These are phyloP conservation scores for Columba guinea DNA, from an alignment of 2,797 vertebrate species.

Conservation along the genomic window DNA sequence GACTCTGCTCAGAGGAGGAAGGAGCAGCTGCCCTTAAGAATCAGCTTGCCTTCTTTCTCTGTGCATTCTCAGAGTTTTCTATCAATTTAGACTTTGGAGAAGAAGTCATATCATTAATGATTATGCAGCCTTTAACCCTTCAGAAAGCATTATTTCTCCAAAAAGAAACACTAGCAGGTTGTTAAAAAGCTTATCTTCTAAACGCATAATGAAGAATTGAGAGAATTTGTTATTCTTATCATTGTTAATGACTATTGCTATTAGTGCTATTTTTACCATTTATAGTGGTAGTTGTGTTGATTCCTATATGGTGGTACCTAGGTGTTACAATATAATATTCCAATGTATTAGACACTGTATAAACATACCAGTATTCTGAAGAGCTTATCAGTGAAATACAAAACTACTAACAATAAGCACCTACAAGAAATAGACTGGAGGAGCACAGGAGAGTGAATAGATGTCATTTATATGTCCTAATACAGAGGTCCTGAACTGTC, in stretches of 20 bases:
- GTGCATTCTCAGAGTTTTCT: background rate
- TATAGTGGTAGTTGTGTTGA: background rate
- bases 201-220: background rate
- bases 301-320: background rate
- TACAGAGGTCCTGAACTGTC: background rate
- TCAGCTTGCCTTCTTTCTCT: background rate
- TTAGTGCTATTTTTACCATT: background rate
- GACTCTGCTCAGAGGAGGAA: background rate
- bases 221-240: background rate
- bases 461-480: background rate
- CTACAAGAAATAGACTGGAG: background rate
- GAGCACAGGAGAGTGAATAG: background rate
- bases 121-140: background rate
- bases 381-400: background rate
- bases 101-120: background rate
- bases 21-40: background rate
- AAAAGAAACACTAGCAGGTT: background rate
- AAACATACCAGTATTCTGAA: background rate
- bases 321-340: background rate
- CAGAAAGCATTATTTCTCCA: background rate
- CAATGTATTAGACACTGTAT: background rate
- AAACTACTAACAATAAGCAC: background rate
- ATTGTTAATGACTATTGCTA: background rate
- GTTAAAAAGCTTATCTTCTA: background rate
- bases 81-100: background rate